Evolutionary conservation across 2,113 vertebrate species (phyloP).

Genomic region (Oryctolagus cuniculus): DNA sequence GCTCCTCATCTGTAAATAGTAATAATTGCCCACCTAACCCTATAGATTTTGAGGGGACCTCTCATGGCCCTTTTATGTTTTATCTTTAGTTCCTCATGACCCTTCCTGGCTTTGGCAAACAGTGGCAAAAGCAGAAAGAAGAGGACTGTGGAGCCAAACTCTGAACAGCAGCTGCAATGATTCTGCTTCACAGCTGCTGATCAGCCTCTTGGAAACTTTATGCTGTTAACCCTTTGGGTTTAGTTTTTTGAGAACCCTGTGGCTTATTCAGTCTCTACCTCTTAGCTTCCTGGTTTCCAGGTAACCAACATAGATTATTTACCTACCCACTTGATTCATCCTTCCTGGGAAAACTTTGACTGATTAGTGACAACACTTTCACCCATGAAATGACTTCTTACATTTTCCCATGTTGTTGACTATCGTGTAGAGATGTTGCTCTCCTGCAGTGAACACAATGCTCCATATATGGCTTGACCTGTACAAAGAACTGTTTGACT

Average conservation of each 20-base stretch:
- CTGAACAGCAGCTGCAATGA: constrained; percentile 63
- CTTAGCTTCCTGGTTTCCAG: constrained; percentile 19
- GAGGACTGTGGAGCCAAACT: constrained; percentile 8
- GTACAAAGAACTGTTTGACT: neutral
- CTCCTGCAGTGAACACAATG: neutral
- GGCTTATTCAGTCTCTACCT: neutral
- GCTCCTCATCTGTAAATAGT: constrained; percentile 53
- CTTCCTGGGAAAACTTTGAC: neutral
- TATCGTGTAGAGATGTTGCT: neutral
- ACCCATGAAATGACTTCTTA: neutral
- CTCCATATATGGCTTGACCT: neutral
- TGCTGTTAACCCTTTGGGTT: constrained; percentile 60
- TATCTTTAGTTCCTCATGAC: constrained; percentile 26
- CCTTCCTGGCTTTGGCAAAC: constrained; percentile 50
- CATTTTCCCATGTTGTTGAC: neutral
- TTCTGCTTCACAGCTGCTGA: constrained; percentile 49
- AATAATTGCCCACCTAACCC: neutral
- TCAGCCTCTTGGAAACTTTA: constrained; percentile 31
- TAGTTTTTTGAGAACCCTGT: neutral
- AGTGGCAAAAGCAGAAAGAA: constrained; percentile 14
- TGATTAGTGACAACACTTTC: neutral
- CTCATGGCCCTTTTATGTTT: neutral
- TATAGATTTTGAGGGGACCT: neutral
- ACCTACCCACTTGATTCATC: neutral
- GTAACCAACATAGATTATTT: neutral